Evolutionary conservation across 1,140 invertebrate genomes (phyloP), one percentile per base, ranked within the genome.

Genomic region (Euura lappo): DNA sequence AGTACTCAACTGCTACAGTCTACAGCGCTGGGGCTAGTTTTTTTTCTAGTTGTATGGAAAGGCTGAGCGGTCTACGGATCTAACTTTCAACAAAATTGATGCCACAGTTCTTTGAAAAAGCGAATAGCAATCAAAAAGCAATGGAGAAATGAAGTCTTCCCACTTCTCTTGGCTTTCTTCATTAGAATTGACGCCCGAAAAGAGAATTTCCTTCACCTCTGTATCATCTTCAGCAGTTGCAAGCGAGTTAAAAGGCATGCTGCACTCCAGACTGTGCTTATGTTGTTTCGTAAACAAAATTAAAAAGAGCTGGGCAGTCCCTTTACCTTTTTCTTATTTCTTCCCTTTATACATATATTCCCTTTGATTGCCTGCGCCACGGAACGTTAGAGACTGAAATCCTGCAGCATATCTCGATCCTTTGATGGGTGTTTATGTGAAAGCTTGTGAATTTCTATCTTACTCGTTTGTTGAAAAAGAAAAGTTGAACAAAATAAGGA

Each of bases 201-300:
- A 67, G 44, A 73, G 71, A 72, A 72, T 73, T 74, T 69, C 71
- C 73, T 72, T 76, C 28, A 28, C 28, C 28, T 28, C 28, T 28
- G 28, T 28, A 28, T 28, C 28, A 28, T 28, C 28, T 28, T 28
- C 28, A 28, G 28, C 28, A 28, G 28, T 28, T 28, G 28, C 28
- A 28, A 28, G 28, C 28, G 28, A 28, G 28, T 3, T 60, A n/a
- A 60, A 60, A 60, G 51, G 51, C 51, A n/a, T 2, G 13, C 51
- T 60, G 10, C 13, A n/a, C 13, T 60, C 13, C 51, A n/a, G 51
- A 60, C 51, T 60, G 10, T 60, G 51, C 13, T 60, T 60, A 1
- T 60, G 51, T 60, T 60, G 51, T 60, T 60, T 60, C 51, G 51
- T 60, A 11, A 60, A 60, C 10, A 45, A 60, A 70, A 45, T 64